Evolutionary conservation across 2,797 vertebrate species (phyloP).

Genomic region (Clangula hyemalis): DNA sequence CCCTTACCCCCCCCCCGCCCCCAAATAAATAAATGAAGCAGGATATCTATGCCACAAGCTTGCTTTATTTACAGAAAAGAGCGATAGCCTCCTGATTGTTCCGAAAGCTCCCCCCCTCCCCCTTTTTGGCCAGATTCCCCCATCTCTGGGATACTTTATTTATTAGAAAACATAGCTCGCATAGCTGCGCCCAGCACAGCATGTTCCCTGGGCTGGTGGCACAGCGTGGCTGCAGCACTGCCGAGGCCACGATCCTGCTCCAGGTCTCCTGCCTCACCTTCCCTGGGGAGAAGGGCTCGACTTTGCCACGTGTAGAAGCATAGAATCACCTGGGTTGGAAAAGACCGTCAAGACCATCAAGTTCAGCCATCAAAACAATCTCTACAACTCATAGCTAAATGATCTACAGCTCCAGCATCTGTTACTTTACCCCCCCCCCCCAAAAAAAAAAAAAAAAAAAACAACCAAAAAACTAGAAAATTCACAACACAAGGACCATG

Average conservation of each 20-base stretch:
- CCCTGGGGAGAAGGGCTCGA: not conserved
- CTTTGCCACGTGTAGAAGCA: not conserved
- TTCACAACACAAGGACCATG: not conserved
- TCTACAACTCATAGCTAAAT: not conserved
- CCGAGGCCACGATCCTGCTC: not conserved
- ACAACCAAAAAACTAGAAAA: not conserved
- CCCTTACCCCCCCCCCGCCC: too few relatives aligned
- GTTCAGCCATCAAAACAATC: not conserved
- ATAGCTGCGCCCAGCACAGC: not conserved
- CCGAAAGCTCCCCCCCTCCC: not conserved
- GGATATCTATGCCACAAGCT: not conserved
- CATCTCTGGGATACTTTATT: constrained; percentile 25
- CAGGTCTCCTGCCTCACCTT: not conserved
- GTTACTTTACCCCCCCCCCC: not conserved
- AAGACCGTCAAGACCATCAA: not conserved
- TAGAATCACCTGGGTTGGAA: not conserved
- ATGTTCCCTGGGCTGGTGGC: not conserved
- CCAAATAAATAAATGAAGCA: too few relatives aligned
- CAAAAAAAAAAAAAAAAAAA: not conserved
- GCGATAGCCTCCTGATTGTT: not conserved
- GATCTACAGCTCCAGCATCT: not conserved
- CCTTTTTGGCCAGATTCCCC: not conserved
- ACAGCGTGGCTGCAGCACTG: not conserved
- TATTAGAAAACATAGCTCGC: not conserved
- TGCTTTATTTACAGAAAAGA: not conserved